Evolutionary conservation across 2,797 vertebrate species (phyloP), one percentile per base, ranked within the genome.

Genomic region (Coilia nasus): DNA sequence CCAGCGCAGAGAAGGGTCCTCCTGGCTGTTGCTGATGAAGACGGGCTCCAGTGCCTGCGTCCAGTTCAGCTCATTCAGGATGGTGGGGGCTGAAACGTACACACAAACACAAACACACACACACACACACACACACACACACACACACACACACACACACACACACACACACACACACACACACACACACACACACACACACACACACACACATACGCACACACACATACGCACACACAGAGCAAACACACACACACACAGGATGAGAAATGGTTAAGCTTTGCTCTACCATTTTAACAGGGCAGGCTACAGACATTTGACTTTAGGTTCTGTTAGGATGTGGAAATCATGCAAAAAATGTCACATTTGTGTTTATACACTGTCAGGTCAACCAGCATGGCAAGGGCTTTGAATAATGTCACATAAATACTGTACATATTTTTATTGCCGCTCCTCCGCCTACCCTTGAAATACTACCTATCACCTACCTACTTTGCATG

Each of bases 61-160:
- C 98, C 98, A 99, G 95, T 99, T 99, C 88, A 99, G 92, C 93
- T 99, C 98, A 0, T 99, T 99, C 41, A 99, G 96, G 92, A 99
- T 99, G 84, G 98, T 95, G 0, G 98, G 98, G 81, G 98, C 98
- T 99, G 92, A 3, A 28, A 31, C 46, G 41, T 35, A 47, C 19
- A 71, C 9, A 62, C 19, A 5, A 1, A 41, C 35, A 41, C 35
- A 41, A 1, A 41, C 35, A 41, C 35, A 41, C 35, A n/a, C n/a
- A 11, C 60, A 62, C 60, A 62, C 9, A 59, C 57, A 21, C 54
- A 56, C 54, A 56, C 54, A 56, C 54, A 56, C 54, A 56, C 54
- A 56, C 54, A 59, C 21, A 60, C 59, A 60, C 21, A 60, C 59
- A 60, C 17, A 17, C 56, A 59, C 56, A 59, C 10, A 28, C 1